Percentiles rank a stretch among this genome's conserved stretches.
phyloP scores from a whole-genome alignment of 2,888 invertebrate species.

The Meiosimyza decipiens region DNA sequence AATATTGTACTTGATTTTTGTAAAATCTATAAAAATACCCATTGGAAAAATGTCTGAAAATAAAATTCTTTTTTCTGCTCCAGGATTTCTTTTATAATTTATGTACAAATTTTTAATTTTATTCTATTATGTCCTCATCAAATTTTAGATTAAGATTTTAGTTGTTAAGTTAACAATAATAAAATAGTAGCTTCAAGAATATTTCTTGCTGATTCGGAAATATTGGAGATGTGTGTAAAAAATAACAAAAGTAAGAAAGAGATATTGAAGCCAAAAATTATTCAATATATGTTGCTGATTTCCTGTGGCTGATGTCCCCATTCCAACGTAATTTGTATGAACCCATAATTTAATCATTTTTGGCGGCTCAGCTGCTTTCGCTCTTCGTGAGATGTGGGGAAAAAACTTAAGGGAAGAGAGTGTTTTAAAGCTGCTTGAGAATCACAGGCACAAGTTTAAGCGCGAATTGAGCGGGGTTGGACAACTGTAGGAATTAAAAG shows the following conservation, averaged over 20 bases:
- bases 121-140: constrained; percentile 31
- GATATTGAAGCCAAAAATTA: constrained; percentile 7
- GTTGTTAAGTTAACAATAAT: constrained; percentile 35
- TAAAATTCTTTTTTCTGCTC: too few species aligned
- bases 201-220: constrained; percentile 11
- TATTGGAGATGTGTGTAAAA: constrained; percentile 10
- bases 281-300: constrained; percentile 30
- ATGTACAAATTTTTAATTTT: constrained; percentile 32
- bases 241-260: background rate
- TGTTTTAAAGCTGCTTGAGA: constrained; percentile 68
- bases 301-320: constrained; percentile 18
- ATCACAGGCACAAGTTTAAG: constrained; percentile 80
- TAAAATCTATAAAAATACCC: too few species aligned
- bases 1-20: too few species aligned
- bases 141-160: constrained; percentile 31
- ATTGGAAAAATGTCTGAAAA: too few species aligned
- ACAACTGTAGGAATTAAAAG: constrained; percentile 72
- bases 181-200: constrained; percentile 26
- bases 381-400: background rate
- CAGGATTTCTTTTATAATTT: constrained; percentile 16
- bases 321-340: constrained; percentile 28
- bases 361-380: constrained; percentile 39
- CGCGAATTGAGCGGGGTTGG: constrained; percentile 76
- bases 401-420: background rate
- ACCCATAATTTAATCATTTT: constrained; percentile 38